Conservation (phyloP, 2,888 invertebrate genomes). For the Marasmarcha lunaedactyla region DNA sequence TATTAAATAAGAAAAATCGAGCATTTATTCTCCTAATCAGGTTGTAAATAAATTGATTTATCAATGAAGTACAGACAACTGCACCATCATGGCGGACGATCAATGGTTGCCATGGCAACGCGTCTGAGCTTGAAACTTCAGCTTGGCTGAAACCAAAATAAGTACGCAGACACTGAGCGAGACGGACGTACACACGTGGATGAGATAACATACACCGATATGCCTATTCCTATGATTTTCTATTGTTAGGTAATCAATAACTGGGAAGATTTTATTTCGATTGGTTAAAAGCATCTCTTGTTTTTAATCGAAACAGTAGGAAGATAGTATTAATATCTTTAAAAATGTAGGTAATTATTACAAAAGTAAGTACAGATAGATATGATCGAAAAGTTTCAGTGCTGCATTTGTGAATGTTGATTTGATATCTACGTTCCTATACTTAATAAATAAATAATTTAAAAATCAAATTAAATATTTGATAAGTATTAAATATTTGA, state of each 20-base stretch:
- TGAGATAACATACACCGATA: not conserved
- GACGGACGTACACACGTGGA: not conserved
- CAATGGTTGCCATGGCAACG: conserved; percentile 61
- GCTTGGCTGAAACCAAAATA: conserved; percentile 43
- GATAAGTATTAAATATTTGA: no score
- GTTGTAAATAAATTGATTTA: no score
- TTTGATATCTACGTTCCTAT: no score
- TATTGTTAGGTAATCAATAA: not conserved
- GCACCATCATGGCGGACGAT: conserved; percentile 61
- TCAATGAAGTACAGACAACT: conserved; percentile 33
- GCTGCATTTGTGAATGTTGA: no score
- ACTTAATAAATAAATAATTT: no score
- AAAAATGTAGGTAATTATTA: not conserved
- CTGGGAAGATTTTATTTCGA: not conserved
- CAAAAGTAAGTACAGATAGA: no score
- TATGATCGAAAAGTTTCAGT: no score
- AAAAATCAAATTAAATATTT: no score
- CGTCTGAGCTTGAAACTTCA: conserved; percentile 41
- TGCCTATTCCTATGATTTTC: not conserved
- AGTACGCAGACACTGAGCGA: conserved; percentile 19
- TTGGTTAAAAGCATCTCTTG: not conserved
- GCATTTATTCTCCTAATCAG: no score
- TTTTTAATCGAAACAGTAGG: not conserved
- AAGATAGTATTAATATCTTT: not conserved
- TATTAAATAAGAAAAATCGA: no score